Base-by-base conservation (phyloP, 2,113 vertebrate species). In the Callipepla squamata region DNA sequence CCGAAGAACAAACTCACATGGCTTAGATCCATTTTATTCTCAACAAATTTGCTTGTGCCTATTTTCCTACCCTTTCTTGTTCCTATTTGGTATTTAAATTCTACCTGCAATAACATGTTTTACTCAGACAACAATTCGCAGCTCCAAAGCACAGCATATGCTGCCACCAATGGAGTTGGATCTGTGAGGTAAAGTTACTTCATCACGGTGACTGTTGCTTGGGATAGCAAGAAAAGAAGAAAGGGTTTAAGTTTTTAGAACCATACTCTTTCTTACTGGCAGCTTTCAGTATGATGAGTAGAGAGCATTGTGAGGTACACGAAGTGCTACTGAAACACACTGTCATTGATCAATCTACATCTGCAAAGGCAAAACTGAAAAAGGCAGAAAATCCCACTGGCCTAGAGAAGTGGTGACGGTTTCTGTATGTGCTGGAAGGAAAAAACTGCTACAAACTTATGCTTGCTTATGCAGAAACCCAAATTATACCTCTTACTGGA, bases 31-130 rank as follows among this genome's bases (percentile, higher is more conserved):
- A 12, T 32, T 63, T 50, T 77, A 28, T 18, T 73, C 36, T 76
- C 76, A 85, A 4, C 42, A 76, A 78, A 34, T 40, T 42, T 65
- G 32, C 23, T 36, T 32, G 12, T 44, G 7, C 78, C 40, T 90
- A 8, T 80, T 85, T 79, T 69, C 62, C 68, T n/a, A 47, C 66
- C 62, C 28, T 20, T 59, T 68, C 26, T 70, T 44, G 2, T 51
- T 92, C n/a, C 72, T 65, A 57, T 45, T 80, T 85, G 66, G 30
- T 69, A 85, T 73, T 93, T 85, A 73, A 91, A 87, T 76, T 32
- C 72, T 59, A 74, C 72, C 14, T 74, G 63, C 79, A 89, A 80
- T 20, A 63, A 65, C 28, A 42, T 11, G 48, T 30, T 89, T 87
- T 65, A 62, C 23, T 66, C 32, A 58, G 72, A 81, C 30, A 75